phyloP scores from a whole-genome alignment of 23 tunicate genomes.

The Botrylloides violaceus region DNA sequence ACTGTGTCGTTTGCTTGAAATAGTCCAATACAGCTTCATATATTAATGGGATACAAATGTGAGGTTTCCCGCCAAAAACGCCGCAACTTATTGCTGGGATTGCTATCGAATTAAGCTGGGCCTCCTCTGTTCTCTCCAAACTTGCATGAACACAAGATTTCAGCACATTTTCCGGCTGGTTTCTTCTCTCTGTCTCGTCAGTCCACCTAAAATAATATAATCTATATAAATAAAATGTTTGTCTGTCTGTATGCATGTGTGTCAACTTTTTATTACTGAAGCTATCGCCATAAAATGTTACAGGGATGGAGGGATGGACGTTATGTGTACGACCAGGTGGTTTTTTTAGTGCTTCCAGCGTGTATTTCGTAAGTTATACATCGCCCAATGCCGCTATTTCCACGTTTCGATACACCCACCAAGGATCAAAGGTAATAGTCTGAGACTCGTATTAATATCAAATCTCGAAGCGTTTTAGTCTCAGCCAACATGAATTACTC shows the following conservation, averaged over 20 bases:
- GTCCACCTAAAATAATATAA: constrained; percentile 9
- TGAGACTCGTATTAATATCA: no score
- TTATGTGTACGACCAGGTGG: no score
- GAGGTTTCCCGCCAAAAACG: constrained; percentile 34
- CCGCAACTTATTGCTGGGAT: constrained; percentile 61
- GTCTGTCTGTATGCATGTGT: no score
- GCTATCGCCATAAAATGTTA: no score
- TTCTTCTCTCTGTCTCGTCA: not conserved
- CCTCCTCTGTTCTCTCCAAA: constrained; percentile 26
- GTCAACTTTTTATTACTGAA: no score
- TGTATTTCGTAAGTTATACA: no score
- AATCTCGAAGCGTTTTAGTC: no score
- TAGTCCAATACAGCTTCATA: constrained; percentile 9
- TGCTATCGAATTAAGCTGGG: constrained; percentile 23
- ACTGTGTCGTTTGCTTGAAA: not conserved
- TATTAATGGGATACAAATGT: constrained; percentile 21
- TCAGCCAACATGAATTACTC: not conserved
- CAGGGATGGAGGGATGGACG: no score
- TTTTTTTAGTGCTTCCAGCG: no score
- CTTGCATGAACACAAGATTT: constrained; percentile 16
- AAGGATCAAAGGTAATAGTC: not conserved
- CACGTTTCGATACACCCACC: not conserved
- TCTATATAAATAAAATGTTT: no score
- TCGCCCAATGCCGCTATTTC: no score
- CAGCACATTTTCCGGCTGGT: not conserved